Conservation (phyloP, 2,113 vertebrate species). For the Syngnathus scovelli region DNA sequence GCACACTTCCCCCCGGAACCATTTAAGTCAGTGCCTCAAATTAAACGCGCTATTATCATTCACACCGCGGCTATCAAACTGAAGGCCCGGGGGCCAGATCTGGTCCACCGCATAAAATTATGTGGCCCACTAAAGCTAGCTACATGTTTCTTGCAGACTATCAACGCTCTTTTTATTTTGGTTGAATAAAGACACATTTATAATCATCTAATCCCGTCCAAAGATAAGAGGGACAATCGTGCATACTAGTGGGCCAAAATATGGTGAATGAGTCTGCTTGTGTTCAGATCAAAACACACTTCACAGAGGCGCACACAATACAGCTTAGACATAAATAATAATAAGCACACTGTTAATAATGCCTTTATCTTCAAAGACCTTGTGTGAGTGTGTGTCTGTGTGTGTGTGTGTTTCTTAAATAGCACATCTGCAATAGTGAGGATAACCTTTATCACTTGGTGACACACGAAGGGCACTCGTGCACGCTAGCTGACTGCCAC, state of each 20-base stretch:
- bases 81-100: neutral
- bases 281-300: too few species aligned
- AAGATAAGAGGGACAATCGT: neutral
- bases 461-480: slow-evolving; percentile 40
- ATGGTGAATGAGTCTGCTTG: neutral
- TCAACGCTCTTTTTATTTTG: neutral
- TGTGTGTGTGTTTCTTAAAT: slow-evolving; percentile 16
- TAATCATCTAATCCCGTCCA: too few species aligned
- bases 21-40: neutral
- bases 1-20: neutral
- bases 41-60: neutral
- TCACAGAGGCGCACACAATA: neutral
- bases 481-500: slow-evolving; percentile 36
- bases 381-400: slow-evolving; percentile 5
- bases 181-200: too few species aligned
- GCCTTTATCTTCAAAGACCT: neutral
- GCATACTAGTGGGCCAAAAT: neutral
- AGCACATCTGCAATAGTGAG: slow-evolving; percentile 9
- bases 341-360: neutral
- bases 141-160: neutral
- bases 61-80: neutral
- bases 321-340: neutral
- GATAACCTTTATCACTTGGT: slow-evolving; percentile 52
- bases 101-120: neutral
- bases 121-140: neutral